These are phyloP conservation scores for Camelus dromedarius DNA, from an alignment of 2,113 vertebrate genomes.

Conservation along the genomic window DNA sequence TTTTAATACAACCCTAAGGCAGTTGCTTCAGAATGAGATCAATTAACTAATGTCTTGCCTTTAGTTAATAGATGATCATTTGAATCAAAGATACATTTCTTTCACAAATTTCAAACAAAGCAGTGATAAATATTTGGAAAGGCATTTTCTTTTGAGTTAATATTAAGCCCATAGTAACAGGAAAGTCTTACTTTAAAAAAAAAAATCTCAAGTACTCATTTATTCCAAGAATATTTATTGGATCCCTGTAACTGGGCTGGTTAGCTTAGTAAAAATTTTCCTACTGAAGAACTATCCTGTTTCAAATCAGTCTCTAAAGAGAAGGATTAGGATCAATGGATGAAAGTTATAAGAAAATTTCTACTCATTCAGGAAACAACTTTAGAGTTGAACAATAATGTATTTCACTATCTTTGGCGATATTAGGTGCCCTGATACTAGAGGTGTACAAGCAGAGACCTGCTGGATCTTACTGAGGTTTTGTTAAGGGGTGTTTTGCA, in stretches of 20 bases:
- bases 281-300: not conserved
- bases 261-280: not conserved
- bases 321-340: not conserved
- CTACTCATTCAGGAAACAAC: not conserved
- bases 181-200: not conserved
- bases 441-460: not conserved
- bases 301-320: not conserved
- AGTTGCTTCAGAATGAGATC: not conserved
- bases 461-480: not conserved
- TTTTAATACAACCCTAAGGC: not conserved
- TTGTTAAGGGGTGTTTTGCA: not conserved
- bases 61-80: not conserved
- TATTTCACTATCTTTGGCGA: not conserved
- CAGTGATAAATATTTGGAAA: slow-evolving; percentile 3
- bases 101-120: slow-evolving; percentile 4
- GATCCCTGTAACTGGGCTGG: not conserved
- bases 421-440: not conserved
- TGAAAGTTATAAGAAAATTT: not conserved
- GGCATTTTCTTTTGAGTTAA: not conserved
- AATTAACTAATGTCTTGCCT: not conserved
- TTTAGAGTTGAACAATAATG: not conserved
- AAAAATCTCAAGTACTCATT: not conserved
- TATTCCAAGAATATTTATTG: not conserved
- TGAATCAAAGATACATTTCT: not conserved
- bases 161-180: not conserved